A percentile compares a stretch with the other conserved stretches of the same genome.
phyloP scores from a whole-genome alignment of 2,888 invertebrate species.

The Coelinius sp. region DNA sequence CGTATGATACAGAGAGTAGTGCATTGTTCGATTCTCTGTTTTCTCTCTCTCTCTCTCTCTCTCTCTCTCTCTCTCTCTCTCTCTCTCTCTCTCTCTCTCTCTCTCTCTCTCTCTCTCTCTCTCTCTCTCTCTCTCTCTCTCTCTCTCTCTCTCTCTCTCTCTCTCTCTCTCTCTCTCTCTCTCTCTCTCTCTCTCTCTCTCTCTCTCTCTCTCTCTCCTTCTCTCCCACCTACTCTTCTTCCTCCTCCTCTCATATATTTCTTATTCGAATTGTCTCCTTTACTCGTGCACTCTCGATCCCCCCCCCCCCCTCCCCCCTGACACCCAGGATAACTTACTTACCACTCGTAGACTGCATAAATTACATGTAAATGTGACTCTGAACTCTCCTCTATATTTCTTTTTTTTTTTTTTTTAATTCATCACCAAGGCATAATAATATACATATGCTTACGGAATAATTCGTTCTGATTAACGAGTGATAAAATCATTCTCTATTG shows the following conservation, averaged over 20 bases:
- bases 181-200: no score
- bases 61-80: neutral
- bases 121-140: conserved; percentile 29
- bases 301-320: no score
- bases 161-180: no score
- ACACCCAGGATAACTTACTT: conserved; percentile 59
- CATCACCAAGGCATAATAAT: no score
- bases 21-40: conserved; percentile 30
- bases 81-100: conserved; percentile 38
- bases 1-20: conserved; percentile 4
- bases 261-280: conserved; percentile 21
- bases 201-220: conserved; percentile 26
- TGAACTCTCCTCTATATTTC: conserved; percentile 20
- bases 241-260: conserved; percentile 1
- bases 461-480: neutral
- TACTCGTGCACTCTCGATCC: conserved; percentile 28
- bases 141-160: conserved; percentile 12
- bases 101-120: neutral
- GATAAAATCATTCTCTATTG: neutral
- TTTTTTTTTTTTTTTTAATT: neutral
- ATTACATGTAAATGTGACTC: conserved; percentile 56
- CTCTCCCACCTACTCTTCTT: conserved; percentile 32
- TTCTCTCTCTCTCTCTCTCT: neutral
- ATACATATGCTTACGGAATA: neutral
- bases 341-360: conserved; percentile 56